phyloP scores from a whole-genome alignment of 2,797 vertebrate genomes.

The Phalloptychus januarius region DNA sequence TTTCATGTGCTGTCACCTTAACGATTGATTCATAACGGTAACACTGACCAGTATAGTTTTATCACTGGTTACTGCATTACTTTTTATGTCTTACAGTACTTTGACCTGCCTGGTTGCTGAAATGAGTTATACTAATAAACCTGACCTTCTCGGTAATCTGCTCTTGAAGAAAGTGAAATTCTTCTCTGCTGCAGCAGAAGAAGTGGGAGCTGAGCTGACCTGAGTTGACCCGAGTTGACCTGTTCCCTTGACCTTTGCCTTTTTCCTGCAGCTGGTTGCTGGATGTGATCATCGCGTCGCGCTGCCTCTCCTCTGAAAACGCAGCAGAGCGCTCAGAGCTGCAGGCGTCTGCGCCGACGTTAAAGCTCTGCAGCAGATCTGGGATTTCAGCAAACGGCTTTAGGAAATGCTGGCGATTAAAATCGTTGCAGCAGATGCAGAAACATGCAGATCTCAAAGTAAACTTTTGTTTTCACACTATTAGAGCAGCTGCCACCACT shows the following conservation, averaged over 20 bases:
- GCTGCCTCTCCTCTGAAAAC: conserved; percentile 14
- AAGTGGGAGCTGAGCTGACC: conserved; percentile 36
- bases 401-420: neutral
- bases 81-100: too few species aligned
- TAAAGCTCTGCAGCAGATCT: neutral
- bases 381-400: neutral
- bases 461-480: neutral
- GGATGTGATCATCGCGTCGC: conserved; percentile 31
- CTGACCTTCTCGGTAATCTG: neutral
- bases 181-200: neutral
- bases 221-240: too few species aligned
- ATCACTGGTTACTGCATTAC: too few species aligned
- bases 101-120: too few species aligned
- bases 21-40: too few species aligned
- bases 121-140: too few species aligned
- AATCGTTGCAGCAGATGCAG: neutral
- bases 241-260: too few species aligned
- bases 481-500: neutral
- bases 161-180: conserved; percentile 6
- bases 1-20: too few species aligned
- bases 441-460: neutral
- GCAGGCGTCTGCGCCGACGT: neutral
- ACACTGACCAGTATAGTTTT: too few species aligned
- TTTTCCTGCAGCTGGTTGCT: conserved; percentile 1
- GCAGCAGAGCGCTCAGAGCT: neutral